Conservation (phyloP, 1,140 invertebrate genomes). For the Diorhabda carinulata region DNA sequence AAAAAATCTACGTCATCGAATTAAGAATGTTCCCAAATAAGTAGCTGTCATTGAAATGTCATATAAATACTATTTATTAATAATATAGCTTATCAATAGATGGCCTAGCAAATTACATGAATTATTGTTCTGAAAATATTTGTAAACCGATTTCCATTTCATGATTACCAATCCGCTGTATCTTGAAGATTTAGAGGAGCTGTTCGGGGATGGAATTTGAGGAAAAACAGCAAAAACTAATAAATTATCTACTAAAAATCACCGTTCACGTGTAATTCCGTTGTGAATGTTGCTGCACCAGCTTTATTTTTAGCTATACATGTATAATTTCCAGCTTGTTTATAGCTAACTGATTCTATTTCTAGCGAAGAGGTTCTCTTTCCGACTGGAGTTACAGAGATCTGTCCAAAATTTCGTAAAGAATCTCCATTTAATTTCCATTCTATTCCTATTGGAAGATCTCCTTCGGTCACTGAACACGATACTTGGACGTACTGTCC, state of each 20-base stretch:
- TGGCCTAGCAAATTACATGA: too few species aligned
- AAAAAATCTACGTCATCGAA: too few species aligned
- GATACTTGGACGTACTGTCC: slow-evolving; percentile 68
- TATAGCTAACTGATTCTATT: slow-evolving; percentile 68
- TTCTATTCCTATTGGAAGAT: slow-evolving; percentile 61
- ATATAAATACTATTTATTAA: too few species aligned
- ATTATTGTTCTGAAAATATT: too few species aligned
- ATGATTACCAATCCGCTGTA: too few species aligned
- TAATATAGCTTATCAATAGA: too few species aligned
- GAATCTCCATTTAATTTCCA: slow-evolving; percentile 62
- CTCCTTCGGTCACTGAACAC: slow-evolving; percentile 69
- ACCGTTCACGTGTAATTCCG: slow-evolving; percentile 39
- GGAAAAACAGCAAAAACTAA: slow-evolving; percentile 60
- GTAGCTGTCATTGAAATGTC: too few species aligned
- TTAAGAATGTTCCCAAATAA: too few species aligned
- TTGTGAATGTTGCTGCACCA: slow-evolving; percentile 49
- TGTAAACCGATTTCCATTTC: too few species aligned
- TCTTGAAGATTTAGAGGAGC: too few species aligned
- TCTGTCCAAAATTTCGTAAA: slow-evolving; percentile 48
- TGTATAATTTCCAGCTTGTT: slow-evolving; percentile 62
- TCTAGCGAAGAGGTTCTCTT: slow-evolving; percentile 51
- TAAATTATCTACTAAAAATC: slow-evolving; percentile 39
- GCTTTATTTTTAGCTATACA: slow-evolving; percentile 66
- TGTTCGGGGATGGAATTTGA: slow-evolving; percentile 43
- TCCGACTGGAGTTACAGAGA: slow-evolving; percentile 51